Evolutionary conservation across 2,113 vertebrate genomes (phyloP).

Genomic region (Morone saxatilis): DNA sequence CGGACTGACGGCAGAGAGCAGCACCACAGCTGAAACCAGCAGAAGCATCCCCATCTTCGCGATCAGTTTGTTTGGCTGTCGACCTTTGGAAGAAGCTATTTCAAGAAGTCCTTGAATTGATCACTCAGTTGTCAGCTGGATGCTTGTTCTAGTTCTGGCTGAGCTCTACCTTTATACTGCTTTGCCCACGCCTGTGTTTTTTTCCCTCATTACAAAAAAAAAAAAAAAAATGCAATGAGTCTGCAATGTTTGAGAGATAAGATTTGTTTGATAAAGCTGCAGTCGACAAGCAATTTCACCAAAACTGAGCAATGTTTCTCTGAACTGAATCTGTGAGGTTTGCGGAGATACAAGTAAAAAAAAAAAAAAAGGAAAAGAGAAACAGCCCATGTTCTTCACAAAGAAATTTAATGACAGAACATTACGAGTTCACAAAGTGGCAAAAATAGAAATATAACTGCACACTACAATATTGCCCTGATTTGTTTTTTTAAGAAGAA

Average conservation of each 20-base stretch:
- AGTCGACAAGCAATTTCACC: conserved; percentile 40
- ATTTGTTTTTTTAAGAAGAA: background rate
- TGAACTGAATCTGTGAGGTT: conserved; percentile 18
- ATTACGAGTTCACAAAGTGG: background rate
- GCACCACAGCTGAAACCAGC: conserved; percentile 7
- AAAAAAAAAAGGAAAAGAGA: background rate
- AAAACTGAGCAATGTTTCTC: conserved; percentile 25
- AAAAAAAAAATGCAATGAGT: background rate
- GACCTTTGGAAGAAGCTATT: background rate
- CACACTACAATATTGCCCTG: background rate
- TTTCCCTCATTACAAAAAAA: background rate
- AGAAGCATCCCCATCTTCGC: conserved; percentile 43
- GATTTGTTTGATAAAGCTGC: conserved; percentile 65
- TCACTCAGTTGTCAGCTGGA: conserved; percentile 2
- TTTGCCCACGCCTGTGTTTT: conserved; percentile 40
- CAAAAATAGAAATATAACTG: background rate
- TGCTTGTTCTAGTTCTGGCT: conserved; percentile 9
- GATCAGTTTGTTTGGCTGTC: background rate
- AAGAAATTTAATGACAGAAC: conserved; percentile 32
- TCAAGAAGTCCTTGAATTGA: conserved; percentile 10
- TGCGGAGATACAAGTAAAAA: background rate
- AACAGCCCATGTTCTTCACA: background rate
- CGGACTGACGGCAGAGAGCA: background rate
- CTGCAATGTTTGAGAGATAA: conserved; percentile 42
- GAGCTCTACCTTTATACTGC: conserved; percentile 50